These are phyloP conservation scores for Plutella xylostella DNA, from an alignment of 2,888 invertebrate genomes.

Conservation along the genomic window DNA sequence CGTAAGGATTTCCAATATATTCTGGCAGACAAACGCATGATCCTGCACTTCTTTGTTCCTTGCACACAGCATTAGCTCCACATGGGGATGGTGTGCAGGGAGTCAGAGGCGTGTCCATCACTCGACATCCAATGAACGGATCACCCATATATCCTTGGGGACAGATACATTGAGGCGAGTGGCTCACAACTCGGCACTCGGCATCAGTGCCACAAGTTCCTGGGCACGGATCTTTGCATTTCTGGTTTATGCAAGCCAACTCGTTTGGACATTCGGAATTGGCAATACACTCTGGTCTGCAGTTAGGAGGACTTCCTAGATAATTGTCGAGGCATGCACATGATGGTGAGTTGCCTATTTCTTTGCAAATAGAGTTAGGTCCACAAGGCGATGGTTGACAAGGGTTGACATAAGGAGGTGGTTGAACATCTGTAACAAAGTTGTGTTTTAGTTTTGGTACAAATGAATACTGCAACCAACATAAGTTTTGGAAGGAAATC, in stretches of 20 bases:
- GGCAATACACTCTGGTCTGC: slow-evolving; percentile 79
- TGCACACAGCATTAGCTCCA: slow-evolving; percentile 79
- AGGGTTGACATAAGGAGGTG: slow-evolving; percentile 52
- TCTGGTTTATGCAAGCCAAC: slow-evolving; percentile 78
- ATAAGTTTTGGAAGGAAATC: too few relatives aligned
- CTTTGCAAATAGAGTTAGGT: slow-evolving; percentile 74
- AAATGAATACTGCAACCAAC: too few relatives aligned
- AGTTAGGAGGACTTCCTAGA: slow-evolving; percentile 77
- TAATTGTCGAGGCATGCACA: slow-evolving; percentile 79
- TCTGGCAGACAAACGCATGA: slow-evolving; percentile 76
- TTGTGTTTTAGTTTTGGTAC: too few relatives aligned
- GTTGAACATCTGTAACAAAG: slow-evolving; percentile 8
- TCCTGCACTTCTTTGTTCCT: slow-evolving; percentile 75
- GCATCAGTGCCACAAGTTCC: slow-evolving; percentile 80
- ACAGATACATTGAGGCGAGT: slow-evolving; percentile 81
- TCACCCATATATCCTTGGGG: slow-evolving; percentile 72
- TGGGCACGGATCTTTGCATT: slow-evolving; percentile 80
- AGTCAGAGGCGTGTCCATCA: slow-evolving; percentile 54
- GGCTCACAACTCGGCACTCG: slow-evolving; percentile 79
- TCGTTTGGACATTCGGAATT: slow-evolving; percentile 79
- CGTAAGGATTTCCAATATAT: slow-evolving; percentile 81
- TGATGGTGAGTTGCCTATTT: slow-evolving; percentile 72
- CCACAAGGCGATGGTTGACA: slow-evolving; percentile 85
- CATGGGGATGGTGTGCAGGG: slow-evolving; percentile 80
- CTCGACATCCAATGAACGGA: slow-evolving; percentile 70